phyloP scores from a whole-genome alignment of 2,888 invertebrate species.

The Tanypteryx hageni region DNA sequence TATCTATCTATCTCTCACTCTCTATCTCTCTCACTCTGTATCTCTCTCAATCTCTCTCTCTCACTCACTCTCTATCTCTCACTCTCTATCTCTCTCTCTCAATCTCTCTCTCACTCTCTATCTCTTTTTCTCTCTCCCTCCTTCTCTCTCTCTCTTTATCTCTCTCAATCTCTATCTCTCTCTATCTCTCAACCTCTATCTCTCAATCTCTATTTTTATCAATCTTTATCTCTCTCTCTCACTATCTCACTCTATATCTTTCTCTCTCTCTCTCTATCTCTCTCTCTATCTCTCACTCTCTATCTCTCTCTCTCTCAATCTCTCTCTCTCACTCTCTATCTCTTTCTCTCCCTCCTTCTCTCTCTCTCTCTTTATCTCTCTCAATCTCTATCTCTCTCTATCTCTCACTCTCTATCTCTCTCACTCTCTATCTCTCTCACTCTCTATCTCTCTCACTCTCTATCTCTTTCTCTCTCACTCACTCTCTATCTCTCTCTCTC shows the following conservation, averaged over 20 bases:
- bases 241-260: neutral
- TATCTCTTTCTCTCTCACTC: neutral
- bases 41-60: neutral
- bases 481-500: neutral
- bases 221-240: neutral
- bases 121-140: neutral
- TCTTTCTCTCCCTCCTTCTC: too few relatives aligned
- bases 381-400: neutral
- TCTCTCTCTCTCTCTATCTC: neutral
- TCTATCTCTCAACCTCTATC: neutral
- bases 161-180: neutral
- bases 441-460: neutral
- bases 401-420: neutral
- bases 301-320: neutral
- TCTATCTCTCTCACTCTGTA: neutral
- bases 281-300: neutral
- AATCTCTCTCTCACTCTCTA: neutral
- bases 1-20: too few relatives aligned
- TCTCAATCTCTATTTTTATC: too few relatives aligned
- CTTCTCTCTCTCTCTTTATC: too few relatives aligned
- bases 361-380: neutral
- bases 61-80: too few relatives aligned
- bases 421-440: neutral
- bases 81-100: neutral
- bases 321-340: neutral